phyloP scores from a whole-genome alignment of 2,888 invertebrate genomes.

The Brenthis hecate region DNA sequence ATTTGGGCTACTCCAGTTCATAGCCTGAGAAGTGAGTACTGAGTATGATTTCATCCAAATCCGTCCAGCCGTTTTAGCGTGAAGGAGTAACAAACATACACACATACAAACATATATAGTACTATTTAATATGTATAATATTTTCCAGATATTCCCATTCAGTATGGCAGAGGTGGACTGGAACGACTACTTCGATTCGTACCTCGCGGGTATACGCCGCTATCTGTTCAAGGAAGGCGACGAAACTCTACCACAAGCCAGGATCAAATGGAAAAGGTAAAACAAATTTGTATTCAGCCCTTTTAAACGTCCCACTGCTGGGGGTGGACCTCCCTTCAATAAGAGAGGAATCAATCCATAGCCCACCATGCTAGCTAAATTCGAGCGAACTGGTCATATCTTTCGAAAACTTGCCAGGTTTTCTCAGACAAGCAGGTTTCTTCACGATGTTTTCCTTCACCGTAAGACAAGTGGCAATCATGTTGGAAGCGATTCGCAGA shows the following conservation, averaged over 20 bases:
- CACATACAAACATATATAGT: neutral
- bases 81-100: too few species aligned
- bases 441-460: too few species aligned
- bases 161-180: slow-evolving; percentile 88
- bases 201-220: slow-evolving; percentile 87
- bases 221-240: slow-evolving; percentile 91
- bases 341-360: too few species aligned
- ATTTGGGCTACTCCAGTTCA: neutral
- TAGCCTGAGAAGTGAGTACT: neutral
- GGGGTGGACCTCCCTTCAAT: neutral
- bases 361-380: too few species aligned
- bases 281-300: too few species aligned
- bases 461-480: too few species aligned
- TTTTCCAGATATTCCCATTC: slow-evolving; percentile 85
- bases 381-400: too few species aligned
- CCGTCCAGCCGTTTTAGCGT: too few species aligned
- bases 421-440: too few species aligned
- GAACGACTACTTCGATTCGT: slow-evolving; percentile 86
- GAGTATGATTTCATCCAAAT: too few species aligned
- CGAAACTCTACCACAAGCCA: slow-evolving; percentile 84
- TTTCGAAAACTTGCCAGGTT: too few species aligned
- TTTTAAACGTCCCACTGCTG: neutral
- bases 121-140: neutral
- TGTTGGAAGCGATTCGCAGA: too few species aligned
- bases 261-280: slow-evolving; percentile 83